Conservation (phyloP, 92 coral and sea anemone species). For the Palythoa grandis region DNA sequence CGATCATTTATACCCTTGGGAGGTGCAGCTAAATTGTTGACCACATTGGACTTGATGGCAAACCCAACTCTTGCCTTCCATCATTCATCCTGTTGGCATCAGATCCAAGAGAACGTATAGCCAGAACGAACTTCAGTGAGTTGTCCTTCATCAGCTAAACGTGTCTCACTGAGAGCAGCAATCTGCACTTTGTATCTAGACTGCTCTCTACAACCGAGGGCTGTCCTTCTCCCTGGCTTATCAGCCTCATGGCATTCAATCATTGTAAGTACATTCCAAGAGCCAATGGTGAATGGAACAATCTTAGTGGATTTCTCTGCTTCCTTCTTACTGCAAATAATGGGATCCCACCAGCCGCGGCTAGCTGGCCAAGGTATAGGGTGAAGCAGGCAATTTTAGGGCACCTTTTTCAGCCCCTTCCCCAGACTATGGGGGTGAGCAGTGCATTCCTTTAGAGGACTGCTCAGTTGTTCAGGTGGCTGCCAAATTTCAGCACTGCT, state of each 20-base stretch:
- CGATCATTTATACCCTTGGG: slow-evolving; percentile 32
- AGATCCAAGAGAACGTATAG: slow-evolving; percentile 57
- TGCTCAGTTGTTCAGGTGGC: slow-evolving; percentile 57
- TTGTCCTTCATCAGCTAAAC: slow-evolving; percentile 54
- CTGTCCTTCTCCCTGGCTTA: slow-evolving; percentile 23
- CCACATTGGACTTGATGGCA: slow-evolving; percentile 41
- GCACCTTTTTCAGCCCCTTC: slow-evolving; percentile 16
- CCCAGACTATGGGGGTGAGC: slow-evolving; percentile 61
- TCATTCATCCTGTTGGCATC: slow-evolving; percentile 41
- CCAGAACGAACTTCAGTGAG: slow-evolving; percentile 46
- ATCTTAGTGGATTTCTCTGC: background rate
- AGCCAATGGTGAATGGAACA: too few species aligned
- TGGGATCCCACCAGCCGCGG: slow-evolving; percentile 55
- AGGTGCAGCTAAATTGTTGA: slow-evolving; percentile 14
- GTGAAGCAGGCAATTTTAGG: slow-evolving; percentile 44
- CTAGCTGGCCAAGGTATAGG: slow-evolving; percentile 36
- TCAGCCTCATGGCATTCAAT: background rate
- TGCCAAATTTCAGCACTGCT: slow-evolving; percentile 47
- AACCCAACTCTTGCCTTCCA: slow-evolving; percentile 59
- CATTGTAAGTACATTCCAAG: too few species aligned
- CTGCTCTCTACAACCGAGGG: slow-evolving; percentile 41
- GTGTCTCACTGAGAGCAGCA: slow-evolving; percentile 57
- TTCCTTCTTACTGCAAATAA: slow-evolving; percentile 30
- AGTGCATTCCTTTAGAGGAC: slow-evolving; percentile 62
- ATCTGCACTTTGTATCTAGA: slow-evolving; percentile 48